Evolutionary conservation across 2,797 vertebrate species (phyloP).

Genomic region (Platyrinchus mystaceus): DNA sequence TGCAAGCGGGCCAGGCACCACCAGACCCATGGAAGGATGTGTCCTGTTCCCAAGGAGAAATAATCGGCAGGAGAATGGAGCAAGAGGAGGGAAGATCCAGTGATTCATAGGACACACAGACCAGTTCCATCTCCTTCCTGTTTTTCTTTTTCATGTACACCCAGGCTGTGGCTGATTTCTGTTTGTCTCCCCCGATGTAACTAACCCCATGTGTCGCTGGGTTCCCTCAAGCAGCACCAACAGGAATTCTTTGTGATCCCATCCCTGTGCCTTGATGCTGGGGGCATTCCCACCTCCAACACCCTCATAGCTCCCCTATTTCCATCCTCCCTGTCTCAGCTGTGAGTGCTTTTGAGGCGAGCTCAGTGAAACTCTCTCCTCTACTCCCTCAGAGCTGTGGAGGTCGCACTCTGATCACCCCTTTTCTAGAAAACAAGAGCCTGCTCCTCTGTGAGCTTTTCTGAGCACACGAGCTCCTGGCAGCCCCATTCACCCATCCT

Average conservation of each 20-base stretch:
- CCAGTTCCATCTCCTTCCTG: neutral
- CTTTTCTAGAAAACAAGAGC: neutral
- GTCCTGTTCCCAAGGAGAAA: neutral
- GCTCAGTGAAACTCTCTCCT: neutral
- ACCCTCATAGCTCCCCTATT: rapidly evolving
- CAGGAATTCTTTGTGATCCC: rapidly evolving
- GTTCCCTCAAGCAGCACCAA: rapidly evolving
- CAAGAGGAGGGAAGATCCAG: neutral
- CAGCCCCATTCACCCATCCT: neutral
- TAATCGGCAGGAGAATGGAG: neutral
- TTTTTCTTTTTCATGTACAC: rapidly evolving
- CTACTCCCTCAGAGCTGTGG: neutral
- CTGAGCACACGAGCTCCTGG: neutral
- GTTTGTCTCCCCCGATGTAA: neutral
- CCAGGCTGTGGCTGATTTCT: neutral
- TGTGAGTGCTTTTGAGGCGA: rapidly evolving
- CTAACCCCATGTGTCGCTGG: rapidly evolving
- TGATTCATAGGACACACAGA: neutral
- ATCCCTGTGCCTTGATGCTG: rapidly evolving
- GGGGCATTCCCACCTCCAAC: neutral
- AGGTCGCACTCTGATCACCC: neutral
- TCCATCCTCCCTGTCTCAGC: neutral
- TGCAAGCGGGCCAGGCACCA: rapidly evolving
- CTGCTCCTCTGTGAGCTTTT: constrained; percentile 28
- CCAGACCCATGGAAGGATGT: neutral